Percentiles rank a stretch among this genome's conserved stretches.
phyloP scores from a whole-genome alignment of 1,140 invertebrate species.

The Vanessa atalanta region DNA sequence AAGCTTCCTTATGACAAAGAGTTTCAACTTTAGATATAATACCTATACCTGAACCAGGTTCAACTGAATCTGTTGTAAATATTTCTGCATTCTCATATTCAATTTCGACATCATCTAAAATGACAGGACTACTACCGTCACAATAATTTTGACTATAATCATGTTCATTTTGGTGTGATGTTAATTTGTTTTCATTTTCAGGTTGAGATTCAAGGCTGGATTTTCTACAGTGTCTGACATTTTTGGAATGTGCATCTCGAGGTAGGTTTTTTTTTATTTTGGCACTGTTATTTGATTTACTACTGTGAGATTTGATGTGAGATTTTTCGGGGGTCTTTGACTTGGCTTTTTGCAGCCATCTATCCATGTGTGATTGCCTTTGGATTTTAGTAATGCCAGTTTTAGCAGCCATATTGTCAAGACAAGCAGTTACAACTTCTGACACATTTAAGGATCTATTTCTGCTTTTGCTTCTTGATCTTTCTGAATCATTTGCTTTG shows the following conservation, averaged over 20 bases:
- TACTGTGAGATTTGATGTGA: slow-evolving; percentile 49
- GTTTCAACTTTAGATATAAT: slow-evolving; percentile 47
- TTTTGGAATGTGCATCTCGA: slow-evolving; percentile 39
- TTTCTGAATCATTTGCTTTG: slow-evolving; percentile 61
- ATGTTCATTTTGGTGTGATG: slow-evolving; percentile 58
- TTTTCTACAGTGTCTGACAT: slow-evolving; percentile 51
- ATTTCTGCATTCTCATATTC: slow-evolving; percentile 31
- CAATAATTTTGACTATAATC: slow-evolving; percentile 54
- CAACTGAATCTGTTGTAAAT: slow-evolving; percentile 33
- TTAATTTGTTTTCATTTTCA: slow-evolving; percentile 44
- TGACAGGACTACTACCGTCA: slow-evolving; percentile 29
- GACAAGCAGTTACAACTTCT: slow-evolving; percentile 72
- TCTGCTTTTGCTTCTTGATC: slow-evolving; percentile 55
- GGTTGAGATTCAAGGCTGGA: slow-evolving; percentile 53
- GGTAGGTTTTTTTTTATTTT: slow-evolving; percentile 42
- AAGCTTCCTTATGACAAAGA: slow-evolving; percentile 28
- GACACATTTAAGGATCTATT: slow-evolving; percentile 72
- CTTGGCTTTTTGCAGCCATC: slow-evolving; percentile 78
- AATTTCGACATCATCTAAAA: slow-evolving; percentile 39
- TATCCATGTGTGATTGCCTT: slow-evolving; percentile 78
- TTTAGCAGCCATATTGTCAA: slow-evolving; percentile 77
- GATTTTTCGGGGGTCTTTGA: slow-evolving; percentile 75
- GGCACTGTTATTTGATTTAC: slow-evolving; percentile 38
- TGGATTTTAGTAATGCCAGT: slow-evolving; percentile 73
- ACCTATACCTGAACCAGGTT: slow-evolving; percentile 35